phyloP scores from a whole-genome alignment of 2,888 invertebrate species.

The Rhagonycha lutea region DNA sequence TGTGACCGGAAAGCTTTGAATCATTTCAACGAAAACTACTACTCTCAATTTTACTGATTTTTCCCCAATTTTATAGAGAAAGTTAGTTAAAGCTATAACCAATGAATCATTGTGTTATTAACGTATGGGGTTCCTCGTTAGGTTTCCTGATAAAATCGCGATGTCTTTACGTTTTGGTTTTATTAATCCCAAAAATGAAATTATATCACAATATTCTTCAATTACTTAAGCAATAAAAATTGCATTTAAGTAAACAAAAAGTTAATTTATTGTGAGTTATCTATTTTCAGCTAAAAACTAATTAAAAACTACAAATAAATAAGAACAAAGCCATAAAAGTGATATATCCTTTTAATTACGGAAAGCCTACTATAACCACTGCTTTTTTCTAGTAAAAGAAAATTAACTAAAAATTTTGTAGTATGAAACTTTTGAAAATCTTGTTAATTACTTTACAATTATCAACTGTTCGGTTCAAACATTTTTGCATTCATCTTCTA shows the following conservation, averaged over 20 bases:
- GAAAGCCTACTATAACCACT: background rate
- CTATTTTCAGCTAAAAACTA: background rate
- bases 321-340: background rate
- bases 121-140: background rate
- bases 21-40: too few relatives aligned
- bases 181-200: background rate
- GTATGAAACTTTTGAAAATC: background rate
- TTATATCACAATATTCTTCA: background rate
- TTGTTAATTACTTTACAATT: background rate
- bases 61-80: too few relatives aligned
- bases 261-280: background rate
- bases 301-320: constrained; percentile 2
- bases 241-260: background rate
- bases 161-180: background rate
- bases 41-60: too few relatives aligned
- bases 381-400: background rate
- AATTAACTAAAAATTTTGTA: background rate
- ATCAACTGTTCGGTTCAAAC: background rate
- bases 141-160: background rate
- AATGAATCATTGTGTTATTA: background rate
- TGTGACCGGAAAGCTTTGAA: too few relatives aligned
- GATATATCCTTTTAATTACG: background rate
- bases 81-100: too few relatives aligned
- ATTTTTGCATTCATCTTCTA: background rate
- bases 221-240: background rate